A percentile compares a stretch with the other conserved stretches of the same genome.
Conservation (phyloP, 2,113 vertebrate genomes). For the Orthonyx spaldingii region DNA sequence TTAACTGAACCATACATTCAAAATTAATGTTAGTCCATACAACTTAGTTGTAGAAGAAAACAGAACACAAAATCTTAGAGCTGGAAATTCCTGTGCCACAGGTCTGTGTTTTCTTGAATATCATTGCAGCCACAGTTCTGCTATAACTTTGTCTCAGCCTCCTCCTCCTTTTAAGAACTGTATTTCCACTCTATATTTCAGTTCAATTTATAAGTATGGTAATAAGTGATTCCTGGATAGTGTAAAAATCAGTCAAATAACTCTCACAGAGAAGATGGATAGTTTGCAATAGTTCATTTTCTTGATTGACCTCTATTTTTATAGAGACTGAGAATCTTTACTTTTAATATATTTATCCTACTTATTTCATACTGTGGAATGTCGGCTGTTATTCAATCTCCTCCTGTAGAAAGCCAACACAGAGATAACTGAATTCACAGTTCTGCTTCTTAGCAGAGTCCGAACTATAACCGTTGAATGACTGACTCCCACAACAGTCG, state of each 20-base stretch:
- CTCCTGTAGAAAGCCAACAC: not conserved
- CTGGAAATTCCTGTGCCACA: not conserved
- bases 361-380: not conserved
- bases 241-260: not conserved
- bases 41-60: not conserved
- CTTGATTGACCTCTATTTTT: not conserved
- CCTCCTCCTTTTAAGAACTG: not conserved
- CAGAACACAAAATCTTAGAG: not conserved
- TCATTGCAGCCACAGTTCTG: not conserved
- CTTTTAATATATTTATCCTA: not conserved
- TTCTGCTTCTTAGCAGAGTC: not conserved
- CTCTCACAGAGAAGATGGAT: not conserved
- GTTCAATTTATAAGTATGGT: not conserved
- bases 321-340: not conserved
- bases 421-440: not conserved
- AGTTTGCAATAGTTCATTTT: not conserved
- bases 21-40: not conserved
- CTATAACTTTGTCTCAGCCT: not conserved
- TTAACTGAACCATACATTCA: not conserved
- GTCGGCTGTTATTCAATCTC: not conserved
- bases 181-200: not conserved
- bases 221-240: not conserved
- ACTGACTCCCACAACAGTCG: not conserved
- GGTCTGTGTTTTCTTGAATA: not conserved
- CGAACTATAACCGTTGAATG: not conserved